Evolutionary conservation across 2,888 invertebrate species (phyloP), one percentile per base, ranked within the genome.

Genomic region (Cremastinae sp.): DNA sequence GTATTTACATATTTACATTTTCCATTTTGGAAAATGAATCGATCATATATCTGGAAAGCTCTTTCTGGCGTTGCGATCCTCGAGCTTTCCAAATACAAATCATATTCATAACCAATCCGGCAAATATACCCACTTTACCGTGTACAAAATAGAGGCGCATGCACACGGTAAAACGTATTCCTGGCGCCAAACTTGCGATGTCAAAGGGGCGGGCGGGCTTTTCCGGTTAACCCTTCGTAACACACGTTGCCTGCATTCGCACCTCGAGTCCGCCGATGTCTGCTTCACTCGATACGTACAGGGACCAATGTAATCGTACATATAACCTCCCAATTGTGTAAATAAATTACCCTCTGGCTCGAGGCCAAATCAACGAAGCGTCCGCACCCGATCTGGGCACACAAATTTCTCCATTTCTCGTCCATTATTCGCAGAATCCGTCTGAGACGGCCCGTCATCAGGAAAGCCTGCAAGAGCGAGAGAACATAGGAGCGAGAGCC

Each of bases 321-420:
- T 73, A 66, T 73, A 65, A 53, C 70, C 66, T 47, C 53, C 49
- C 70, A 77, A 70, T 71, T 61, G 75, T 72, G 78, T 75, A 78
- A 78, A 79, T 79, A 79, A 79, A 78, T 79, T 76, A 71, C 74
- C 62, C 59, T 45, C 68, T 79, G 79, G 79, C 75, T 39, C 14
- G 28, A 41, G 14, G 71, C 79, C 79, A 79, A 75, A 76, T 78
- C 78, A 74, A 74, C 66, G 59, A 55, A 56, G 73, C 69, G 41
- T 37, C 18, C 41, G 16, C 64, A 28, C 51, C 51, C 75, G 35
- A n/a, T n/a, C 41, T 12, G 35, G 53, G 14, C 22, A 43, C 28
- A 51, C 45, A 65, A 18, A 43, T 53, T 37, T 43, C 47, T 55
- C 68, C 73, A 65, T 69, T 69, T 64, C 71, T 62, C 69, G 61